Conservation (phyloP, 2,797 vertebrate species). For the Amazona ochrocephala region DNA sequence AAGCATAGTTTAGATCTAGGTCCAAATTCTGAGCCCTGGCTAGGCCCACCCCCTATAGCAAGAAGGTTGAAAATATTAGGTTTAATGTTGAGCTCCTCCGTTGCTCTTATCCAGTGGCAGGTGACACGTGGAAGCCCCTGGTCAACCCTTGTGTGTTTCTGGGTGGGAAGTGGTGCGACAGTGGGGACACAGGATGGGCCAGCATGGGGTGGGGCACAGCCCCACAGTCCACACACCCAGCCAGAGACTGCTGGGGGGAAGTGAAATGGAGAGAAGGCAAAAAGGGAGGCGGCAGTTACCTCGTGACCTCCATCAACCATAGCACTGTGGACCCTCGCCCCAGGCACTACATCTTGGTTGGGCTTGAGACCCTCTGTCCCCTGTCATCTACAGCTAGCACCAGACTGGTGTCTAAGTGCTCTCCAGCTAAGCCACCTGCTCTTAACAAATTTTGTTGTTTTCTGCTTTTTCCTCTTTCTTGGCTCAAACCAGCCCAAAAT, state of each 20-base stretch:
- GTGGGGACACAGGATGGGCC: not conserved
- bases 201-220: accelerated
- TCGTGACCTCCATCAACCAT: accelerated
- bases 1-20: not conserved
- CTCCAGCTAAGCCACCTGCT: not conserved
- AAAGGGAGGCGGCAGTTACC: not conserved
- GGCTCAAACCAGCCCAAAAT: not conserved
- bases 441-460: not conserved
- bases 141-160: not conserved
- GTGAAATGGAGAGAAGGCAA: not conserved
- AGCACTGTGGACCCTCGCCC: not conserved
- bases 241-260: not conserved
- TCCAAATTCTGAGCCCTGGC: not conserved
- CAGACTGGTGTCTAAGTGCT: accelerated
- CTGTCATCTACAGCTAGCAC: not conserved
- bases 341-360: not conserved
- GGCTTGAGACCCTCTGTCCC: not conserved
- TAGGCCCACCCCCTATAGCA: not conserved
- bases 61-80: not conserved
- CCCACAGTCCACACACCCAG: accelerated
- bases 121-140: accelerated
- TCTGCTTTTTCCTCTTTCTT: not conserved
- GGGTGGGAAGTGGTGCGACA: not conserved
- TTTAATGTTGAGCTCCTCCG: not conserved
- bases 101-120: not conserved